Conservation (phyloP, 2,113 vertebrate species). For the Coturnix japonica region DNA sequence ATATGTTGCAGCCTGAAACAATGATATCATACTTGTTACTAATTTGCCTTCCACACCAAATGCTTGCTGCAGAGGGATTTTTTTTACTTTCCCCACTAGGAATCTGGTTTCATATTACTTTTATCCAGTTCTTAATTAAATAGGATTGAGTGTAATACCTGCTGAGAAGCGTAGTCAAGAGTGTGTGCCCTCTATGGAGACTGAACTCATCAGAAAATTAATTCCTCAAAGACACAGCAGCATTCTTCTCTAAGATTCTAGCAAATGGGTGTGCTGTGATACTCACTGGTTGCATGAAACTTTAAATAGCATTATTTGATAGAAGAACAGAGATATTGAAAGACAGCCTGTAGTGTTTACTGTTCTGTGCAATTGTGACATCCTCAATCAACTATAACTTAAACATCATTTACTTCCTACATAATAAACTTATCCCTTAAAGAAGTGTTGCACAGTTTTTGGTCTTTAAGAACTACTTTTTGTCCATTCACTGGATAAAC, state of each 20-base stretch:
- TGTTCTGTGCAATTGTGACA: fast-evolving
- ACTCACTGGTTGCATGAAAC: not conserved
- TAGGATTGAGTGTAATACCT: slow-evolving; percentile 62
- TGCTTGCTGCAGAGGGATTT: not conserved
- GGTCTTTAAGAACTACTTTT: not conserved
- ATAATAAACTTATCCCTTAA: not conserved
- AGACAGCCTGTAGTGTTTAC: not conserved
- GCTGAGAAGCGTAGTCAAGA: slow-evolving; percentile 46
- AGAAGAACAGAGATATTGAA: not conserved
- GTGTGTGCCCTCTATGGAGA: slow-evolving; percentile 41
- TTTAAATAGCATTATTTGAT: not conserved
- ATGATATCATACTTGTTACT: not conserved
- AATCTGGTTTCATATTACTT: slow-evolving; percentile 49
- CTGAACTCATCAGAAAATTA: slow-evolving; percentile 60
- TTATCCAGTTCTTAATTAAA: slow-evolving; percentile 64
- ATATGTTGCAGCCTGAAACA: not conserved
- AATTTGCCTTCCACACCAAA: not conserved
- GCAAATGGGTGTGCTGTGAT: slow-evolving; percentile 18
- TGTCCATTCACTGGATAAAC: not conserved
- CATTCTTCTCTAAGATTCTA: not conserved
- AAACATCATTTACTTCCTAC: not conserved
- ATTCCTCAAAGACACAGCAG: slow-evolving; percentile 46
- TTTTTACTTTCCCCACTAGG: slow-evolving; percentile 28
- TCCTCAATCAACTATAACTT: not conserved
- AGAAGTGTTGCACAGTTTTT: too few relatives aligned